phyloP scores from a whole-genome alignment of 2,888 invertebrate genomes.

The Xestia xanthographa region DNA sequence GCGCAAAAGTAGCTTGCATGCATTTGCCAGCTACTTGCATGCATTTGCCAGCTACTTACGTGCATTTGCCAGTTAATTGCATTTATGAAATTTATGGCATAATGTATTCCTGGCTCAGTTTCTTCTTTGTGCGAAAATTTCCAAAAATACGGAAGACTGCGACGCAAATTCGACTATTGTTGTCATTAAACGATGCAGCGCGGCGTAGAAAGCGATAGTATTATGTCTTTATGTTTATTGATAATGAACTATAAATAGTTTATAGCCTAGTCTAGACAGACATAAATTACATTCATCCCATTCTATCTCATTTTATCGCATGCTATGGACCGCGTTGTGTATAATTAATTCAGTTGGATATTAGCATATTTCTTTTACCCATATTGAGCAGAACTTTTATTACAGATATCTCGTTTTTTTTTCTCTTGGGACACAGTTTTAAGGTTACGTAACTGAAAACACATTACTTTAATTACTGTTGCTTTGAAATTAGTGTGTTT shows the following conservation, averaged over 20 bases:
- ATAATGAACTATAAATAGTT: slow-evolving; percentile 46
- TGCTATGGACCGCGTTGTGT: slow-evolving; percentile 14
- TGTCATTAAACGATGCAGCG: slow-evolving; percentile 19
- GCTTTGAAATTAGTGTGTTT: neutral
- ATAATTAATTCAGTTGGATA: slow-evolving; percentile 33
- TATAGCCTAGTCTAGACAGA: slow-evolving; percentile 47
- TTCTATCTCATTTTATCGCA: slow-evolving; percentile 37
- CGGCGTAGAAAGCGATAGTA: slow-evolving; percentile 26
- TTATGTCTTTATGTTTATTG: slow-evolving; percentile 20
- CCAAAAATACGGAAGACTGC: slow-evolving; percentile 47
- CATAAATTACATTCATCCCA: slow-evolving; percentile 30
- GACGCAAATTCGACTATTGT: slow-evolving; percentile 25
- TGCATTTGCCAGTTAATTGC: neutral
- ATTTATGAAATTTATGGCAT: neutral
- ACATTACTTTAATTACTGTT: neutral
- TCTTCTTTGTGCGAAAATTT: slow-evolving; percentile 28
- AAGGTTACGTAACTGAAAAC: neutral
- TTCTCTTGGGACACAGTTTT: neutral
- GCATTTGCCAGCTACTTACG: too few species aligned
- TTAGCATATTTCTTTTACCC: slow-evolving; percentile 16
- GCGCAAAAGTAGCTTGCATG: neutral
- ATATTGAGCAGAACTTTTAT: slow-evolving; percentile 30
- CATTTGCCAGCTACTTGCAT: neutral
- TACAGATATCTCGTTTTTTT: neutral
- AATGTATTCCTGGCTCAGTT: neutral